Conservation (phyloP, 2,888 invertebrate genomes). For the Drosophila dives region DNA sequence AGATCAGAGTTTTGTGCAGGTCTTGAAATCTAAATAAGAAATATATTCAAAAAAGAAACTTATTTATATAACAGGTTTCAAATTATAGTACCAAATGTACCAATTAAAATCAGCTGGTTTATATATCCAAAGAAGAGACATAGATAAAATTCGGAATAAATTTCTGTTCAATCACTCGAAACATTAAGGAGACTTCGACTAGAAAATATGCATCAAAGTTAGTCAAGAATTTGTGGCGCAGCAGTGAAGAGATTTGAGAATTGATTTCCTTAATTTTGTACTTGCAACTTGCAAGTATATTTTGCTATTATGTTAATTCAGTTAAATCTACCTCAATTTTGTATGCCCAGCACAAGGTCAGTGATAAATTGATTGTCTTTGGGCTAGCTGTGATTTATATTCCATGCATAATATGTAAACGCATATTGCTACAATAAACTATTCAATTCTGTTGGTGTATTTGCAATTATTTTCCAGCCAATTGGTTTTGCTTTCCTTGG, state of each 20-base stretch:
- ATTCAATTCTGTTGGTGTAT: conserved; percentile 61
- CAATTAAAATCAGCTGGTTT: neutral
- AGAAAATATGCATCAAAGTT: neutral
- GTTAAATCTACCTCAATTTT: conserved; percentile 18
- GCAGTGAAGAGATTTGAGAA: neutral
- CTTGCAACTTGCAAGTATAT: neutral
- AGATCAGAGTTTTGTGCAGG: neutral
- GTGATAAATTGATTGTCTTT: conserved; percentile 32
- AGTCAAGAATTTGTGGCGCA: neutral
- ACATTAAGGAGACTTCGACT: neutral
- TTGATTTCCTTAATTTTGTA: neutral
- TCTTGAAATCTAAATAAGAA: neutral
- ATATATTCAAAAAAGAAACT: neutral
- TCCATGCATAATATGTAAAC: conserved; percentile 1
- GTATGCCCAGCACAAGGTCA: conserved; percentile 2
- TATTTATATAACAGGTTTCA: neutral
- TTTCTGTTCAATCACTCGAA: neutral
- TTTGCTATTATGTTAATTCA: conserved; percentile 15
- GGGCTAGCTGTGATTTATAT: conserved; percentile 61
- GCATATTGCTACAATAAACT: conserved; percentile 40
- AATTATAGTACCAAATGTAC: neutral
- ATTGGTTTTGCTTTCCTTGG: conserved; percentile 65
- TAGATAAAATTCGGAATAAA: neutral
- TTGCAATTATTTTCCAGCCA: conserved; percentile 78
- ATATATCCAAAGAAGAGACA: no score